Conservation (phyloP, 2,113 vertebrate genomes). For the Hippopotamus amphibius region DNA sequence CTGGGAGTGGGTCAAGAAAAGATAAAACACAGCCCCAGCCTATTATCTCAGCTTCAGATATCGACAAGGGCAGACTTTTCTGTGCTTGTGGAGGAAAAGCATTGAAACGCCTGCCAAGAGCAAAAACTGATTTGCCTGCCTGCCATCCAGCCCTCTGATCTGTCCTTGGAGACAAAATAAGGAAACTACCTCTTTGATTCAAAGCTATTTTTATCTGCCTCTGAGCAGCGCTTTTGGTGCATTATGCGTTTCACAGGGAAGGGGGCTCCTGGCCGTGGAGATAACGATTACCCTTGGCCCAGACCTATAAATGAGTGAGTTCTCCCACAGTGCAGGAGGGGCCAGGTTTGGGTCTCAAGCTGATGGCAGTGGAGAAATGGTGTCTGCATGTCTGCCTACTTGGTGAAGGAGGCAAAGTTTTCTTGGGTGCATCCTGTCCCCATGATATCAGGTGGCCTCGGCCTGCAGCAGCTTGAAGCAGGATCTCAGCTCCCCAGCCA, state of each 20-base stretch:
- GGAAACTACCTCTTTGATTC: constrained; percentile 74
- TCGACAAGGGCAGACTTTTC: constrained; percentile 77
- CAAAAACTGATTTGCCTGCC: constrained; percentile 79
- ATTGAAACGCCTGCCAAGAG: constrained; percentile 76
- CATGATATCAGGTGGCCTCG: neutral
- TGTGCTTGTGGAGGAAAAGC: constrained; percentile 57
- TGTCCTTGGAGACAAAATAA: constrained; percentile 84
- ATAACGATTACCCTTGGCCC: constrained; percentile 67
- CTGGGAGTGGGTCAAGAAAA: constrained; percentile 36
- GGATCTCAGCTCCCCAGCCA: neutral
- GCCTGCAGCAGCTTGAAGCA: neutral
- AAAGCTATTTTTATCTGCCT: constrained; percentile 84
- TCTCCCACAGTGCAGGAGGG: constrained; percentile 43
- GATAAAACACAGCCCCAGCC: constrained; percentile 22
- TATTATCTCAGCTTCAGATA: constrained; percentile 68
- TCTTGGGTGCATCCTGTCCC: neutral
- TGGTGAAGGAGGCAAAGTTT: neutral
- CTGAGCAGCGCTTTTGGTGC: constrained; percentile 80
- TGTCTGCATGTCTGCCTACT: neutral
- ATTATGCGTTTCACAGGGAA: constrained; percentile 46
- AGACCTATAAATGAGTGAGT: constrained; percentile 61
- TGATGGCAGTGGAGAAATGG: constrained; percentile 54
- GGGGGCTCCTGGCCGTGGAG: constrained; percentile 71
- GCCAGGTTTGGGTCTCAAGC: constrained; percentile 59
- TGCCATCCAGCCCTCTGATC: constrained; percentile 78